Conservation (phyloP, 2,113 vertebrate species). For the Carettochelys insculpta region DNA sequence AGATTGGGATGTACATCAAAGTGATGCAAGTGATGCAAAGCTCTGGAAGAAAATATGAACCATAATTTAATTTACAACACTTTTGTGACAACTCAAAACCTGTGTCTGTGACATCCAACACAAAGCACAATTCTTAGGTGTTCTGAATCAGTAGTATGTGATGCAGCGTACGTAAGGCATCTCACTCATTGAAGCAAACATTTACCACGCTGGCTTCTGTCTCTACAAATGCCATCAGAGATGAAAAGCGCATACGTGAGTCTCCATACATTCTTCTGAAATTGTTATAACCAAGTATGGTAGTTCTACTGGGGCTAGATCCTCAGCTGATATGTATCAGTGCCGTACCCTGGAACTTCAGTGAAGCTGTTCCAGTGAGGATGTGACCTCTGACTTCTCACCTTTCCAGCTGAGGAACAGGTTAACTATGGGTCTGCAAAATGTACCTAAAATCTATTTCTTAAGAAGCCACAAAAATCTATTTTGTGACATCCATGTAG, state of each 20-base stretch:
- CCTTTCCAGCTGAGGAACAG: not conserved
- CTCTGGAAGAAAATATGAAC: slow-evolving; percentile 12
- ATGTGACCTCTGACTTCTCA: not conserved
- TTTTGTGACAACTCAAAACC: not conserved
- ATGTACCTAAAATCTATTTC: not conserved
- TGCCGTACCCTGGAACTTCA: not conserved
- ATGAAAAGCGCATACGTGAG: not conserved
- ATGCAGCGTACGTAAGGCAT: not conserved
- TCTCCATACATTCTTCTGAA: not conserved
- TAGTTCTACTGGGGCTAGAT: not conserved
- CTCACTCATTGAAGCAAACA: not conserved
- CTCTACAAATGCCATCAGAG: not conserved
- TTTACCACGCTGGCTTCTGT: not conserved
- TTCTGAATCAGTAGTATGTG: not conserved
- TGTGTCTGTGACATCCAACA: not conserved
- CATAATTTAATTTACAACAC: not conserved
- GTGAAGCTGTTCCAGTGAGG: not conserved
- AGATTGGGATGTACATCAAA: not conserved
- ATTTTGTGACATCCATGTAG: not conserved
- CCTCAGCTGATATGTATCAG: not conserved
- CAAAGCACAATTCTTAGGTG: not conserved
- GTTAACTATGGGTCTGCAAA: not conserved
- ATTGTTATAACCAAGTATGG: not conserved
- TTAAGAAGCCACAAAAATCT: not conserved
- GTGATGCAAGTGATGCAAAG: not conserved